Evolutionary conservation across 2,888 invertebrate species (phyloP).

Genomic region (Leptothorax acervorum): DNA sequence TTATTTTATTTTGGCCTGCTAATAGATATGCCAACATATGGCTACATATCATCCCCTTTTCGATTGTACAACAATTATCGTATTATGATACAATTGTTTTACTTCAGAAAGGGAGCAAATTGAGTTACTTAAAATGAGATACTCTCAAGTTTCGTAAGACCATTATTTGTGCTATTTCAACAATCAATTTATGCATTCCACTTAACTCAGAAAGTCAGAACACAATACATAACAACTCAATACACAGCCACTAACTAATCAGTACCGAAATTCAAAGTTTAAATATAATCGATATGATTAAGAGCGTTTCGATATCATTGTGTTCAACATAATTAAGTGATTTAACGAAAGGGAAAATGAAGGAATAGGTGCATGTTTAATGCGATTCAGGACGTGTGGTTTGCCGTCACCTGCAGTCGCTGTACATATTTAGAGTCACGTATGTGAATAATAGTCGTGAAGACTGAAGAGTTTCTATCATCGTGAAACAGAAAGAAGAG

Average conservation of each 20-base stretch:
- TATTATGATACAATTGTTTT: neutral
- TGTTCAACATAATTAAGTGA: constrained; percentile 81
- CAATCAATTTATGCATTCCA: constrained; percentile 29
- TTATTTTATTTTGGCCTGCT: neutral
- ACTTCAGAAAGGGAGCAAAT: neutral
- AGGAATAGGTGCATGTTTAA: constrained; percentile 45
- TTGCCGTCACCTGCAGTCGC: constrained; percentile 61
- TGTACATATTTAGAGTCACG: constrained; percentile 71
- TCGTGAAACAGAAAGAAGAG: constrained; percentile 26
- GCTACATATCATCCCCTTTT: neutral
- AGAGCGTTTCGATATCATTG: constrained; percentile 79
- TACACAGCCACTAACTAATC: neutral
- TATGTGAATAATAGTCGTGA: constrained; percentile 64
- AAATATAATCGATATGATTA: constrained; percentile 74
- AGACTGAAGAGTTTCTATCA: constrained; percentile 43
- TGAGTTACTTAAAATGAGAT: neutral
- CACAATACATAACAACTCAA: neutral
- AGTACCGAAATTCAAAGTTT: constrained; percentile 29
- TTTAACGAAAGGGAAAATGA: constrained; percentile 59
- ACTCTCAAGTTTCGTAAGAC: neutral
- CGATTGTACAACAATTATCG: neutral
- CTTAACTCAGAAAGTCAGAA: neutral
- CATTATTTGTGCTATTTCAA: neutral
- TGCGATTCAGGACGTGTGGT: constrained; percentile 57
- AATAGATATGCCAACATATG: neutral